Base-by-base conservation (phyloP, 2,888 invertebrate species). In the Eubasilissa splendida region DNA sequence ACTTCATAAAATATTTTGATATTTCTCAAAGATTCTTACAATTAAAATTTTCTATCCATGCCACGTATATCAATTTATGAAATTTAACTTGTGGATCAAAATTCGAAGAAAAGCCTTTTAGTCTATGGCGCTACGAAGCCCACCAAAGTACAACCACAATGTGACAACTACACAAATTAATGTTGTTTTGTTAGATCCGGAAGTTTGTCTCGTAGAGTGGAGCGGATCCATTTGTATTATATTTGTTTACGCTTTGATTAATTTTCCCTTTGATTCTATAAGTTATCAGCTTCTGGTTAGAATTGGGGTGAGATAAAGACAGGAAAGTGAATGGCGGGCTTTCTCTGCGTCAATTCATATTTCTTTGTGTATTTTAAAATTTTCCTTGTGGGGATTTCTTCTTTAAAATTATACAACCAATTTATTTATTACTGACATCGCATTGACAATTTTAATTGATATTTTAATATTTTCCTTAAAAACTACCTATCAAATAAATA, bases 141-240 rank as follows among this genome's bases (percentile, higher is more conserved):
- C 56, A 70, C 71, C 54, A 9, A 58, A n/a, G 77, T 70, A 54
- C 14, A 31, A 52, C 70, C 68, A 70, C 77, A 77, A 77, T 68
- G 77, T 68, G 77, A 77, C 70, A 77, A 70, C 68, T 77, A 71
- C 71, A 56, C 71, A 80, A 80, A 82, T 80, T 80, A 80, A 82
- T 80, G 79, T 82, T 78, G 79, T 79, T 79, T 65, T 50, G 70
- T 79, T 73, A 63, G 77, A 79, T 63, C 63, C 65, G 70, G 66
- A 79, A 76, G 70, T 78, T 81, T 78, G 66, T 74, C 77, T 73
- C 42, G 52, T 75, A 53, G 59, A 58, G 31, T 56, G 33, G 22
- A 53, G 76, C 76, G 76, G 50, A 76, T 76, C 76, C 63, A 63
- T 76, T 76, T 76, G 76, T 76, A 52, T 63, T 76, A 60, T 76